Conservation (phyloP, 2,888 invertebrate species). For the Tetramorium bicarinatum region DNA sequence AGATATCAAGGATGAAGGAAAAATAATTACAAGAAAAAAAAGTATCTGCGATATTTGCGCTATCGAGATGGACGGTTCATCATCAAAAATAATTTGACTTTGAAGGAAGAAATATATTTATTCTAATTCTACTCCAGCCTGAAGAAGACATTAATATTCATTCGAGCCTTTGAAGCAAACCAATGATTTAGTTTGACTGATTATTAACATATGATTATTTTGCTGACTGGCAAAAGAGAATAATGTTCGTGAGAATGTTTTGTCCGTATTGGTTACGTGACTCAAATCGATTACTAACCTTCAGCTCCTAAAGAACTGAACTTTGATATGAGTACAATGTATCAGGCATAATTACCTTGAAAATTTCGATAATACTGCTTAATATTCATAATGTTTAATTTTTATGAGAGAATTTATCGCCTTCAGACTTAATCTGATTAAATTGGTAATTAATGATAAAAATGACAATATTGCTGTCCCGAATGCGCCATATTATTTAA, state of each 20-base stretch:
- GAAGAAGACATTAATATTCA: not conserved
- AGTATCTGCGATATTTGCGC: not conserved
- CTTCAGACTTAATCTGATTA: not conserved
- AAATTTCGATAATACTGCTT: not conserved
- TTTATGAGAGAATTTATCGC: not conserved
- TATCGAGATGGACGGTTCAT: not conserved
- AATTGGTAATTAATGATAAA: conserved; percentile 9
- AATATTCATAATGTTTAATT: not conserved
- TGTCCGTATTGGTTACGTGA: not conserved
- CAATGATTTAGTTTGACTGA: not conserved
- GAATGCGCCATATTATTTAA: conserved; percentile 1
- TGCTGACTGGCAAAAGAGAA: not conserved
- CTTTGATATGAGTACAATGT: conserved; percentile 20
- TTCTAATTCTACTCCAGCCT: not conserved
- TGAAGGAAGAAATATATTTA: not conserved
- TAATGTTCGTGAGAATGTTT: not conserved
- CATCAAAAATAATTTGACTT: not conserved
- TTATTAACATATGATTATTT: too few species aligned
- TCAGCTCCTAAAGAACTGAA: not conserved
- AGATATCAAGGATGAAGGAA: not conserved
- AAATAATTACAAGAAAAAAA: not conserved
- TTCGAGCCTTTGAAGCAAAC: not conserved
- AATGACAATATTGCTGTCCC: not conserved
- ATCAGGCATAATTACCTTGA: not conserved
- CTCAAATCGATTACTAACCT: not conserved